Percentiles rank a stretch among this genome's conserved stretches.
phyloP scores from a whole-genome alignment of 2,113 vertebrate genomes.

The Andinoacara biseriatus region DNA sequence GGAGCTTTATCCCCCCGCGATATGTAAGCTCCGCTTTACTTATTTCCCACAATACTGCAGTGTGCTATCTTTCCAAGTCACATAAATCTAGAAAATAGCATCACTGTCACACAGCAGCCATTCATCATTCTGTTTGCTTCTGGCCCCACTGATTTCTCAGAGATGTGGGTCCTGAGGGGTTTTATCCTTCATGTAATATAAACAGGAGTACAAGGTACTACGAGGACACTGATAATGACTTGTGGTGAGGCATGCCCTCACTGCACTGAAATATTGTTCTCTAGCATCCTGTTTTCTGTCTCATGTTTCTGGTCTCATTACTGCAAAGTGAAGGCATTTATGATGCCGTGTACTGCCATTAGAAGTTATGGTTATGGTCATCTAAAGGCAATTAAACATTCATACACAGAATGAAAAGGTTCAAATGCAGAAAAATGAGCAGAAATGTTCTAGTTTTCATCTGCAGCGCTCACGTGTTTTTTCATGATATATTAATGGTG shows the following conservation, averaged over 20 bases:
- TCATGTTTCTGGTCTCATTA: conserved; percentile 35
- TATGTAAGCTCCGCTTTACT: conserved; percentile 74
- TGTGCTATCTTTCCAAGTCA: neutral
- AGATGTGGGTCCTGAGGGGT: conserved; percentile 2
- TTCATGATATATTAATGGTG: neutral
- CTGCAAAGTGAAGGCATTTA: conserved; percentile 51
- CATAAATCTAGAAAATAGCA: neutral
- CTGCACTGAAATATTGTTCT: neutral
- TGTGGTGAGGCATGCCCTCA: neutral
- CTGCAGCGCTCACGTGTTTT: neutral
- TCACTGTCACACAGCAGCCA: neutral
- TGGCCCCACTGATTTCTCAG: conserved; percentile 28
- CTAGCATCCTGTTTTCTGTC: neutral
- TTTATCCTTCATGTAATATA: neutral
- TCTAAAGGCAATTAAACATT: conserved; percentile 3
- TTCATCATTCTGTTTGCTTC: neutral
- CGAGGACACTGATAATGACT: neutral
- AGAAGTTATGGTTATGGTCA: neutral
- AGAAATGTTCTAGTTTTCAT: neutral
- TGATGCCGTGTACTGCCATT: conserved; percentile 7
- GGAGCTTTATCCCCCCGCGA: conserved; percentile 71
- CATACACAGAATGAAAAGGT: neutral
- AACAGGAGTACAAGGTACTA: neutral
- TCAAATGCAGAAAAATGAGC: neutral
- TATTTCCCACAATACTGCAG: neutral